Evolutionary conservation across 2,113 vertebrate genomes (phyloP).

Genomic region (Okapia johnstoni): DNA sequence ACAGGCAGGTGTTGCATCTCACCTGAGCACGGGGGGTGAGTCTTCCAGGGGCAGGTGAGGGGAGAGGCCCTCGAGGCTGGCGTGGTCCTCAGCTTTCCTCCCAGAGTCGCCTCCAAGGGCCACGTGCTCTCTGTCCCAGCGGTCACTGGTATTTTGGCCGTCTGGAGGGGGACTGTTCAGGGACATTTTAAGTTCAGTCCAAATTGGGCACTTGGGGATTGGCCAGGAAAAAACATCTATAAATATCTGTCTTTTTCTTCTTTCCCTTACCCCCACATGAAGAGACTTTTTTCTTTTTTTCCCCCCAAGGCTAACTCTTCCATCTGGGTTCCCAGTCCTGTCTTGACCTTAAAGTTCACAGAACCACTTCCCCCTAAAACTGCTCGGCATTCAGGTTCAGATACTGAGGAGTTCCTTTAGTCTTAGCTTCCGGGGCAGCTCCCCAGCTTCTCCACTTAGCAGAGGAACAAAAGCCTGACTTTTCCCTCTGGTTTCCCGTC

Average conservation of each 20-base stretch:
- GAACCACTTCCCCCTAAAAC: neutral
- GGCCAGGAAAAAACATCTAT: slow-evolving; percentile 61
- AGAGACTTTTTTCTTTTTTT: neutral
- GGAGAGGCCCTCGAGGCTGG: neutral
- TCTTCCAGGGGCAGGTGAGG: neutral
- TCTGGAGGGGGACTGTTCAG: neutral
- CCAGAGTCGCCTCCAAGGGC: neutral
- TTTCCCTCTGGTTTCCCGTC: neutral
- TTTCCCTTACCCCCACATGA: slow-evolving; percentile 29
- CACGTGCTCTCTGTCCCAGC: neutral
- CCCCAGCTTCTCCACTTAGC: neutral
- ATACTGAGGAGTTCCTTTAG: neutral
- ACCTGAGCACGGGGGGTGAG: neutral
- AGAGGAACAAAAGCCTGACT: neutral
- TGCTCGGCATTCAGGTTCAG: neutral
- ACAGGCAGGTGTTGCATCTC: neutral
- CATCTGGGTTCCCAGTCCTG: neutral
- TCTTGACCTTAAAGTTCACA: neutral
- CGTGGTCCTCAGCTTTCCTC: neutral
- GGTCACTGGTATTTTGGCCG: neutral
- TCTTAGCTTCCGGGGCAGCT: neutral
- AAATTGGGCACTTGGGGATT: slow-evolving; percentile 41
- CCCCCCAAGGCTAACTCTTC: neutral
- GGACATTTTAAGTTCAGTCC: slow-evolving; percentile 19
- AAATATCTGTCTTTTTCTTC: slow-evolving; percentile 48